Evolutionary conservation across 1,140 invertebrate genomes (phyloP), one percentile per base, ranked within the genome.

Genomic region (Eufriesea mexicana): DNA sequence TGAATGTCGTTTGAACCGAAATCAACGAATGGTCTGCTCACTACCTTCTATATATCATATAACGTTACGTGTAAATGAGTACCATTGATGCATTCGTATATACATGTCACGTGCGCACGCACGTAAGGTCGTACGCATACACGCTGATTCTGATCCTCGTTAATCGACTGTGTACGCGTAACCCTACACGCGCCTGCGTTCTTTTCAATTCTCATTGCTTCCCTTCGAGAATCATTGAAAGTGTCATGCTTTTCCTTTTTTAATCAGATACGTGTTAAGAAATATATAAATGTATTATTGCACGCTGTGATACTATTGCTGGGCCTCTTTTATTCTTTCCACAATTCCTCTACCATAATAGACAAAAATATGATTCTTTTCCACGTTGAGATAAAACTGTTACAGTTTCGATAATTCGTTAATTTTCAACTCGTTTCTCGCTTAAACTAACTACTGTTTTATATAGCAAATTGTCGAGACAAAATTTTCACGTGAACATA

Each of bases 101-200:
- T 55, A 35, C 74, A 18, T 28, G 35, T 66, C 62, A 59, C 80
- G 80, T 61, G 51, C 64, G 74, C 79, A 75, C 71, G 71, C 59
- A 67, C 55, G 66, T 67, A 81, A 35, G 10, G 12, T 62, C 35
- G 51, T 47, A 74, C 71, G 79, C 71, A 55, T 51, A 75, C 61
- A 64, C 47, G 61, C 35, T 49, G 57, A 71, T 67, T 68, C 25
- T 76, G 54, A 82, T 76, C 28, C 51, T 82, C 51, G 72, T 82
- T 82, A 82, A 82, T 82, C 79, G 79, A 82, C 79, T 82, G 62
- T 82, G 45, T 75, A 76, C 72, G 79, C 79, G 62, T 76, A 67
- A 76, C 42, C 68, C 61, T n/a, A 55, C 49, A 68, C 61, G 79
- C 79, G 79, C 79, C 73, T 82, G 79, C 79, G 79, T 82, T 64